Percentiles rank a stretch among this genome's conserved stretches.
Conservation (phyloP, 2,113 vertebrate genomes). For the Piaya cayana region DNA sequence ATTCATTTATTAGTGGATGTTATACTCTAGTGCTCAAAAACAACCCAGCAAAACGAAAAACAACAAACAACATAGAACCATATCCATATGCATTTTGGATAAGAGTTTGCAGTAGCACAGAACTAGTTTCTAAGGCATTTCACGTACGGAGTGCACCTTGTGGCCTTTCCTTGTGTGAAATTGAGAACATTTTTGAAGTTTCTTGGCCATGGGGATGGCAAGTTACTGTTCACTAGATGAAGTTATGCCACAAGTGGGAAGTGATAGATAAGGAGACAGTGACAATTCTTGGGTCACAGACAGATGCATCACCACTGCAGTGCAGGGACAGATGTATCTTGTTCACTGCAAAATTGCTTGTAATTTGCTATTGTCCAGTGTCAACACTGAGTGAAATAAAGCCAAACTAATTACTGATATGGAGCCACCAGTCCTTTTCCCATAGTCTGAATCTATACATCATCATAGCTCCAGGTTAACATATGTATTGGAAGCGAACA, state of each 20-base stretch:
- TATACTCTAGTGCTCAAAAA: not conserved
- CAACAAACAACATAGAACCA: not conserved
- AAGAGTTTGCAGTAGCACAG: not conserved
- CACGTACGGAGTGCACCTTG: not conserved
- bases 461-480: not conserved
- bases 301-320: not conserved
- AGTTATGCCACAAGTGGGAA: constrained; percentile 15
- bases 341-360: not conserved
- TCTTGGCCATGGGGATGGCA: not conserved
- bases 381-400: not conserved
- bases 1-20: not conserved
- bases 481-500: not conserved
- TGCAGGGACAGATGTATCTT: not conserved
- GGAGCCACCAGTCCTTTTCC: not conserved
- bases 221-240: not conserved
- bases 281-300: not conserved
- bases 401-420: not conserved
- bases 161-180: not conserved
- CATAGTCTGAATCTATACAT: not conserved
- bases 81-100: not conserved
- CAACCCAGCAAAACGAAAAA: not conserved
- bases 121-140: not conserved
- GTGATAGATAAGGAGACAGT: not conserved
- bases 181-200: not conserved
- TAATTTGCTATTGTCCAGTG: not conserved